These are phyloP conservation scores for Spicauda simplicius DNA, from an alignment of 2,888 invertebrate genomes.

Conservation along the genomic window DNA sequence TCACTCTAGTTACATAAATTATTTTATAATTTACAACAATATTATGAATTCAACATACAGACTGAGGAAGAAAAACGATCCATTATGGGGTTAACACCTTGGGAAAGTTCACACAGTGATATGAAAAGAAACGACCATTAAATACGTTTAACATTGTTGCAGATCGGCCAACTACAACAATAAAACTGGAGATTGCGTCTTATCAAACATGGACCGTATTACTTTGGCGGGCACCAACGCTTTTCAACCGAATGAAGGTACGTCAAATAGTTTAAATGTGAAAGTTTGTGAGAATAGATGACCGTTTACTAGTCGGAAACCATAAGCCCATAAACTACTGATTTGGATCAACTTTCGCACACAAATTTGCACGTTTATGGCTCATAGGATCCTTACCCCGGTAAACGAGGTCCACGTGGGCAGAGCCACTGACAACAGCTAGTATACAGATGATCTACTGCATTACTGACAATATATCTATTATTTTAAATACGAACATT, in stretches of 20 bases:
- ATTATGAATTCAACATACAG: slow-evolving; percentile 34
- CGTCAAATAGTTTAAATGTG: background rate
- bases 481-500: no score
- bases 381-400: no score
- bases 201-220: slow-evolving; percentile 96
- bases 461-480: background rate
- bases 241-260: slow-evolving; percentile 89
- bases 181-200: slow-evolving; percentile 92
- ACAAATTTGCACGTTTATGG: no score
- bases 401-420: no score
- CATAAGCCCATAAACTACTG: no score
- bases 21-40: slow-evolving; percentile 32
- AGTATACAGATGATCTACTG: slow-evolving; percentile 19
- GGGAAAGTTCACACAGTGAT: slow-evolving; percentile 75
- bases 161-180: slow-evolving; percentile 97
- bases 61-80: slow-evolving; percentile 49
- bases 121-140: slow-evolving; percentile 59
- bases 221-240: slow-evolving; percentile 93
- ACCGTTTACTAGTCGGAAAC: no score
- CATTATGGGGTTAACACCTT: slow-evolving; percentile 50
- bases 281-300: no score
- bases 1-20: slow-evolving; percentile 35
- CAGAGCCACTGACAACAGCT: no score
- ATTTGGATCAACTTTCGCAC: no score
- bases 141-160: slow-evolving; percentile 65